Evolutionary conservation across 2,113 vertebrate genomes (phyloP).

Genomic region (Larimichthys polyactis): DNA sequence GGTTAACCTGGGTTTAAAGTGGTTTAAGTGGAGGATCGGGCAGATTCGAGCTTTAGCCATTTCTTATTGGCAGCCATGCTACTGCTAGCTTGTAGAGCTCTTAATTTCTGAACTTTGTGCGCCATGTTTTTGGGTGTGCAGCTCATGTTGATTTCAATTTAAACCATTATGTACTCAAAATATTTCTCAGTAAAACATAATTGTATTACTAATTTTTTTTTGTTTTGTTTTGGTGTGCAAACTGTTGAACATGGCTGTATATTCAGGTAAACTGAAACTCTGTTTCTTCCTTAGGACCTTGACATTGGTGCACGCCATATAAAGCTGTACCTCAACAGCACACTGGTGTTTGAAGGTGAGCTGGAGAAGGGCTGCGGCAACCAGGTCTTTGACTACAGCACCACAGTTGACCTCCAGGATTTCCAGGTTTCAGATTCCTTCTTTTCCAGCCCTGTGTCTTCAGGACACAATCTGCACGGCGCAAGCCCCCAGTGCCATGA

Average conservation of each 20-base stretch:
- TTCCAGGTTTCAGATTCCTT: constrained; percentile 71
- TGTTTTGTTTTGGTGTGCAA: not conserved
- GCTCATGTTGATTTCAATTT: not conserved
- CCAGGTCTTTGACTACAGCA: constrained; percentile 84
- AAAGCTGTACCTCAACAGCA: constrained; percentile 91
- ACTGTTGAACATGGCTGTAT: not conserved
- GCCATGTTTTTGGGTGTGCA: not conserved
- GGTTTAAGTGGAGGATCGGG: constrained; percentile 15
- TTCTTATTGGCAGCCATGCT: constrained; percentile 45
- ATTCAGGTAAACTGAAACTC: constrained; percentile 6
- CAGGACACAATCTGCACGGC: constrained; percentile 74
- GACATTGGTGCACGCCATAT: constrained; percentile 89
- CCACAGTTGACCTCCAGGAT: constrained; percentile 82
- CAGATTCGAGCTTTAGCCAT: constrained; percentile 39
- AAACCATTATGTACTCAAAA: not conserved
- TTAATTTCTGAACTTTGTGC: not conserved
- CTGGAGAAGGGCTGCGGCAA: constrained; percentile 89
- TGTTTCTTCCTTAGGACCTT: constrained; percentile 85
- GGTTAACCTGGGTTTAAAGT: not conserved
- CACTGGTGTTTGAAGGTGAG: constrained; percentile 89
- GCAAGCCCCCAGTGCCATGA: constrained; percentile 69
- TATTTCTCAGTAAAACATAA: not conserved
- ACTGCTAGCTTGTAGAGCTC: constrained; percentile 19
- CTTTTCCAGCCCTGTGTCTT: constrained; percentile 77
- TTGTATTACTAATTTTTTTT: not conserved